Conservation (phyloP, 64 coral and sea anemone genomes). For the Cladopsammia gracilis region DNA sequence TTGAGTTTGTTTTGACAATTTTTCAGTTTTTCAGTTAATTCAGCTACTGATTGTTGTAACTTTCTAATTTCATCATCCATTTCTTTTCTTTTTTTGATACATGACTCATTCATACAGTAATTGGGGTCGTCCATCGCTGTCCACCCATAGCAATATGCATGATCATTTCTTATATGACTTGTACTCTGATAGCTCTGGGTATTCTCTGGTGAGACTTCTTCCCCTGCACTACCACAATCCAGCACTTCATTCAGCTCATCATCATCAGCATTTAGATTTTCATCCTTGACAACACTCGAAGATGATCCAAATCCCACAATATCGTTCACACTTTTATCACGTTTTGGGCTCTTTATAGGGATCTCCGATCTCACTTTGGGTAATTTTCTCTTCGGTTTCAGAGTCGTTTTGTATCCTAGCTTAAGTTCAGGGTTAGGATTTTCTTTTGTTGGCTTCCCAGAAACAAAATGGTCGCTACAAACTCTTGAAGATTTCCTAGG, state of each 20-base stretch:
- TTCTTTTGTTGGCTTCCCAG: neutral
- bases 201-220: neutral
- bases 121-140: no score
- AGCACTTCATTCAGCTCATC: neutral
- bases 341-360: no score
- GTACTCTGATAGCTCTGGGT: neutral
- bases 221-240: no score
- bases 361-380: neutral
- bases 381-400: neutral
- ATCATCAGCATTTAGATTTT: neutral
- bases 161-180: neutral
- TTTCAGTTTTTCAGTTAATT: neutral
- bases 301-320: neutral
- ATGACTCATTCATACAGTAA: no score
- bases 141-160: no score
- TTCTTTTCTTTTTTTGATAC: no score
- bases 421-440: neutral
- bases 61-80: no score
- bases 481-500: slow-evolving; percentile 13
- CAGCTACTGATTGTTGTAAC: neutral
- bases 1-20: neutral
- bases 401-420: neutral
- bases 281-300: neutral
- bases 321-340: slow-evolving; percentile 15
- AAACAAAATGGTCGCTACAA: neutral